Percentiles rank a stretch among this genome's conserved stretches.
Conservation (phyloP, 2,888 invertebrate genomes). For the Volucella inanis region DNA sequence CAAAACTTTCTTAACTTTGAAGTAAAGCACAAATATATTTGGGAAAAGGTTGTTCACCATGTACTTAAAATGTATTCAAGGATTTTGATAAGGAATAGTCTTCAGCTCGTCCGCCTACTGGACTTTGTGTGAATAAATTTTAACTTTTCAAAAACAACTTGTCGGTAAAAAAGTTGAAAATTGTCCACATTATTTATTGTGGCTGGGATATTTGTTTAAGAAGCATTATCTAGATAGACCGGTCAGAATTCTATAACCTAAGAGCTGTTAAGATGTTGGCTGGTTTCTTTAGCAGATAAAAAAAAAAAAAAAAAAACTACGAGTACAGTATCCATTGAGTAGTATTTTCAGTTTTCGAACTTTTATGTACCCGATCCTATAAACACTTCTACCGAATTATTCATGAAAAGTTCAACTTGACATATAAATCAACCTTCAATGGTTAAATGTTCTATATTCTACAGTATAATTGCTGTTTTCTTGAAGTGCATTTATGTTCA, state of each 20-base stretch:
- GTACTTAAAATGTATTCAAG: constrained; percentile 46
- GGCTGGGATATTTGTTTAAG: no score
- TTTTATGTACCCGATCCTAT: no score
- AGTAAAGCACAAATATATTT: not conserved
- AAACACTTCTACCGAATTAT: constrained; percentile 12
- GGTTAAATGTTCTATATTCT: not conserved
- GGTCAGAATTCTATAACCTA: no score
- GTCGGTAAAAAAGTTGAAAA: constrained; percentile 8
- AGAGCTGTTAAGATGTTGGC: no score
- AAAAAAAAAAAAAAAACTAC: no score
- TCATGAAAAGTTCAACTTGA: not conserved
- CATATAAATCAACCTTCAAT: not conserved
- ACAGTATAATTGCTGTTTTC: no score
- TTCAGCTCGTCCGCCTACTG: not conserved
- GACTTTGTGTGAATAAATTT: constrained; percentile 6
- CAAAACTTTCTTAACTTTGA: constrained; percentile 25
- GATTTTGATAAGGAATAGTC: constrained; percentile 26
- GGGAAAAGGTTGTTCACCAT: constrained; percentile 27
- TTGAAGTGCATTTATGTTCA: no score
- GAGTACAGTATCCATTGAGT: no score
- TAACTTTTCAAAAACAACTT: constrained; percentile 4
- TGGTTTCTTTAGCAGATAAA: no score
- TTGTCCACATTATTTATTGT: not conserved
- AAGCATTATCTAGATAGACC: no score
- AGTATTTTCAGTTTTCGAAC: no score